Evolutionary conservation across 2,113 vertebrate genomes (phyloP), one percentile per base, ranked within the genome.

Genomic region (Xenotilapia longispinis): DNA sequence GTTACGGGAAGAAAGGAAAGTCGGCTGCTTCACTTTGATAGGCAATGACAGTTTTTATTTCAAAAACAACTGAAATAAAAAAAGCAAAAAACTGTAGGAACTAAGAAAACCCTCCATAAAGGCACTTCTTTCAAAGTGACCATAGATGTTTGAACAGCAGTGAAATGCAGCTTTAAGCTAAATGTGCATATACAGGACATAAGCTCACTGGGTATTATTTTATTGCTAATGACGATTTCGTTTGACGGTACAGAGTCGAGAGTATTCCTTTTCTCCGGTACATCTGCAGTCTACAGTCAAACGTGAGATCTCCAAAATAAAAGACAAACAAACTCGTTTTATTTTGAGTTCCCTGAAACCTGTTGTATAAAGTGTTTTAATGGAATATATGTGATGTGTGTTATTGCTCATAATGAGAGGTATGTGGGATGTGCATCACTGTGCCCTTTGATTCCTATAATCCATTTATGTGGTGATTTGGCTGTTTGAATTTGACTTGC

Each of bases 71-170:
- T 88, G 83, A 94, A 95, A 92, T 92, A 11, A 28, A 75, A 70
- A 47, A 47, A 73, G 38, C 85, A 94, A 88, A 93, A 93, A 94
- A 81, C 80, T 1, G 73, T 89, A 86, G 85, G 75, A 94, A 95
- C 91, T 51, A 87, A 93, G 87, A 92, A 89, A 94, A 84, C 90
- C 91, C 84, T 93, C 90, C 81, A 75, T 87, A 93, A 96, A 96
- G 94, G 94, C 96, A 96, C 95, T 95, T 96, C 90, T 94, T 93
- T 91, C 88, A 96, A 95, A 95, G 95, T 95, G 94, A 88, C 94
- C 91, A 80, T 84, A 92, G 89, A 92, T 88, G 87, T 88, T 87
- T 92, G 78, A 84, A 92, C 91, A 92, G 85, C 86, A 17, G 86
- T 94, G 89, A 94, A 88, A 95, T 85, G 89, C 87, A 91, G 89